Percentiles rank a stretch among this genome's conserved stretches.
phyloP scores from a whole-genome alignment of 2,113 vertebrate species.

The Macrotis lagotis region DNA sequence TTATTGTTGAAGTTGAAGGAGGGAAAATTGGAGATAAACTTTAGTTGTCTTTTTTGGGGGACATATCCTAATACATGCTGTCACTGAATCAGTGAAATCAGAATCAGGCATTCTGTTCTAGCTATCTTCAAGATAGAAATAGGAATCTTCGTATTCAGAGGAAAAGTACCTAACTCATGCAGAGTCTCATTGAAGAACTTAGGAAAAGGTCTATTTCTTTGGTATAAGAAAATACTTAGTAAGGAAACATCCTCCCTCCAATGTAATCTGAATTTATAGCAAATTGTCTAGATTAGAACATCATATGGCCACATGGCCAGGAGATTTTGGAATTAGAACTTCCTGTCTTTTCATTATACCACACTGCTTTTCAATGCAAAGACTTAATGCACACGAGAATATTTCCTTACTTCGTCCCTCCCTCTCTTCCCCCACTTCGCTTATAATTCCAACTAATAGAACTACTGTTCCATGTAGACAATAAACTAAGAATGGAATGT shows the following conservation, averaged over 20 bases:
- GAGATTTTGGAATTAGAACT: not conserved
- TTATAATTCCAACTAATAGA: not conserved
- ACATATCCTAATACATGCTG: not conserved
- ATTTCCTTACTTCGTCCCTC: not conserved
- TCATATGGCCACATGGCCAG: not conserved
- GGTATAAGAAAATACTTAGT: not conserved
- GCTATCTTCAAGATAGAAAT: not conserved
- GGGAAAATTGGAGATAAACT: not conserved
- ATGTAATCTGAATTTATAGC: not conserved
- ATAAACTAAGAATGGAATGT: not conserved
- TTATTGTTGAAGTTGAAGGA: not conserved
- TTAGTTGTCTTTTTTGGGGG: slow-evolving; percentile 1
- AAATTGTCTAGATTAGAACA: not conserved
- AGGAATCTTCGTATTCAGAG: not conserved
- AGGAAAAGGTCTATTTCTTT: not conserved
- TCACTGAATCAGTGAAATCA: not conserved
- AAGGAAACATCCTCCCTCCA: not conserved
- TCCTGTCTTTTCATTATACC: not conserved
- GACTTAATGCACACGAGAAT: not conserved
- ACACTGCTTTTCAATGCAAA: not conserved
- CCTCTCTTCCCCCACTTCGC: not conserved
- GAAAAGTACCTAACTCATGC: not conserved
- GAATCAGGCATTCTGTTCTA: not conserved
- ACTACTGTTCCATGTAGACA: not conserved
- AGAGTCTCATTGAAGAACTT: not conserved